Evolutionary conservation across 2,888 invertebrate genomes (phyloP), one percentile per base, ranked within the genome.

Genomic region (Pocota personata): DNA sequence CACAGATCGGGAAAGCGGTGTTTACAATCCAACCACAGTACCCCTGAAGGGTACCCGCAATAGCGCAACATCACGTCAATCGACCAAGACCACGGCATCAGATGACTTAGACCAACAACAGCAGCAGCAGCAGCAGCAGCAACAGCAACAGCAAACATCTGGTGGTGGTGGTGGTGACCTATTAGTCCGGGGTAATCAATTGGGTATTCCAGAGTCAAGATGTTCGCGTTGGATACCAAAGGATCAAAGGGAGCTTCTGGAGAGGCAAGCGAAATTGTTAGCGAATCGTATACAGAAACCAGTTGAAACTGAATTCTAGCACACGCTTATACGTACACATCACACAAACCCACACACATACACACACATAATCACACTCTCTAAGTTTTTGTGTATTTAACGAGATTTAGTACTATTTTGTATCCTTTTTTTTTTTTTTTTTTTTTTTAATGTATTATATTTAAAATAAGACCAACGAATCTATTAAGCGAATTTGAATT

Each of bases 171-270:
- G 88, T 19, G 75, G 87, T 10, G 92, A 91, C 88, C 89, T 92
- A 10, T 79, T 91, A 87, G 88, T 89, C 5, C 90, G 90, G 48
- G 92, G 89, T 88, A 91, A 90, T 89, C 90, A 92, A 82, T 78
- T 92, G 88, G 92, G 92, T 64, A 91, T 92, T 73, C 92, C 92
- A 1, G 91, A 91, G 73, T 91, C 91, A 27, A 91, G 92, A 52
- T 91, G 91, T 87, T 89, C 92, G 6, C 91, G 91, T 19, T 92
- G 92, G 92, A 89, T 91, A 87, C 92, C 92, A 66, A 91, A 91
- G 87, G 91, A 92, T 89, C 92, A 92, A 79, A 90, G 92, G 57
- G 92, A 91, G 79, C 89, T 92, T 75, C 89, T 92, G 55, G 91
- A 92, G 87, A 92, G 91, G 80, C 92, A 92, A 87, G 92, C 92